Evolutionary conservation across 1,140 invertebrate species (phyloP).

Genomic region (Ectropis grisescens): DNA sequence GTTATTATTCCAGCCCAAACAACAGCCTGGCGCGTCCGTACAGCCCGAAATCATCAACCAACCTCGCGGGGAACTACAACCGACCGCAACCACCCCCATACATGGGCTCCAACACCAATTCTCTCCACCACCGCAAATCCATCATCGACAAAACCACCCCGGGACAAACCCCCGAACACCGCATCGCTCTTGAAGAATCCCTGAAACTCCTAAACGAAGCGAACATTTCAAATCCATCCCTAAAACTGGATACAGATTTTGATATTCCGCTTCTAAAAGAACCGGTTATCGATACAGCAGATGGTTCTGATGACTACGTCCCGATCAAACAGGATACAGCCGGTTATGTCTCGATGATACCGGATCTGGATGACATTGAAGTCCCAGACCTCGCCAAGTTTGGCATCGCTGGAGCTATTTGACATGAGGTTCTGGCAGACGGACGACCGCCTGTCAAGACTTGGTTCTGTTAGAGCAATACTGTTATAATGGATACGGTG

Average conservation of each 20-base stretch:
- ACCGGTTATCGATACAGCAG: constrained; percentile 40
- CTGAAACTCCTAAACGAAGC: constrained; percentile 62
- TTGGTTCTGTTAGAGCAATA: constrained; percentile 68
- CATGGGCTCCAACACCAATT: constrained; percentile 43
- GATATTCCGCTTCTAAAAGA: constrained; percentile 32
- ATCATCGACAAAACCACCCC: constrained; percentile 25
- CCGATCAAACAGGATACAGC: constrained; percentile 35
- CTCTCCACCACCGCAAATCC: constrained; percentile 39
- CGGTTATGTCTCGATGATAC: constrained; percentile 24
- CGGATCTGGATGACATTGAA: constrained; percentile 39
- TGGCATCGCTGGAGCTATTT: constrained; percentile 40
- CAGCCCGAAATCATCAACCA: constrained; percentile 54
- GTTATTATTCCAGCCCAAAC: constrained; percentile 51
- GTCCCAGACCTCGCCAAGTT: constrained; percentile 47
- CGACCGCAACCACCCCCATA: constrained; percentile 64
- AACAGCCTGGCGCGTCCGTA: constrained; percentile 53
- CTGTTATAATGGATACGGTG: no score
- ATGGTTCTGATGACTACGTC: constrained; percentile 47
- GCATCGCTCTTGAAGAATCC: constrained; percentile 51
- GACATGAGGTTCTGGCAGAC: constrained; percentile 49
- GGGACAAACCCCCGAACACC: constrained; percentile 40
- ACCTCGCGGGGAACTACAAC: constrained; percentile 55
- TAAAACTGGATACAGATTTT: no score
- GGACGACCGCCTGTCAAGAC: constrained; percentile 59
- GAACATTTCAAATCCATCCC: constrained; percentile 38